A percentile compares a stretch with the other conserved stretches of the same genome.
phyloP scores from a whole-genome alignment of 2,888 invertebrate species.

The Pammene aurita region DNA sequence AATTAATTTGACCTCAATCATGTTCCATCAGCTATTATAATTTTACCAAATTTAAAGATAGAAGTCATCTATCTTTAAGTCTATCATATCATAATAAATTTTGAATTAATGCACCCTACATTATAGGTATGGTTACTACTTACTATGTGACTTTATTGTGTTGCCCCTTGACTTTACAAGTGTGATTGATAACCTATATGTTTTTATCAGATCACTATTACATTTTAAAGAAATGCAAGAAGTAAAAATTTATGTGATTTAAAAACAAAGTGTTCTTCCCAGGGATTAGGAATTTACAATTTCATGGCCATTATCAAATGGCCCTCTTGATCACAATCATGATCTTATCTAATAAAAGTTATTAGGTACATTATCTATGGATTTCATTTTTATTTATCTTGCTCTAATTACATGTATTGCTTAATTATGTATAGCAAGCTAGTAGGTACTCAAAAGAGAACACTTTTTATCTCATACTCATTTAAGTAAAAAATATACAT shows the following conservation, averaged over 20 bases:
- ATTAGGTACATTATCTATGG: conserved; percentile 8
- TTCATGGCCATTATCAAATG: background rate
- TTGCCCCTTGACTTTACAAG: conserved; percentile 20
- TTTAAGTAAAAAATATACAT: too few relatives aligned
- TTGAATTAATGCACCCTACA: background rate
- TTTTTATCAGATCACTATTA: conserved; percentile 12
- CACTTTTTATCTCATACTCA: too few relatives aligned
- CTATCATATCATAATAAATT: too few relatives aligned
- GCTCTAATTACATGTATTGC: background rate
- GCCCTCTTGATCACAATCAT: background rate
- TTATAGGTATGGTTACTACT: too few relatives aligned
- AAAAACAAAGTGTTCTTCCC: background rate
- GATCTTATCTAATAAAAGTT: conserved; percentile 21
- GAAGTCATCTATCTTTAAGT: too few relatives aligned
- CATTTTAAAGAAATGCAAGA: background rate
- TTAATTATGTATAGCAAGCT: background rate
- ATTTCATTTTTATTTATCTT: conserved; percentile 7
- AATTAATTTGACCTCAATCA: too few relatives aligned
- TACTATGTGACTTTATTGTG: background rate
- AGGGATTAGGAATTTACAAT: background rate
- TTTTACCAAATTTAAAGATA: too few relatives aligned
- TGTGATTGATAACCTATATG: conserved; percentile 23
- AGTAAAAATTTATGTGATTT: background rate
- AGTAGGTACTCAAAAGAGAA: too few relatives aligned
- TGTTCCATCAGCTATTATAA: too few relatives aligned